Base-by-base conservation (phyloP, 1,140 invertebrate genomes). In the Drosophila sechellia region DNA sequence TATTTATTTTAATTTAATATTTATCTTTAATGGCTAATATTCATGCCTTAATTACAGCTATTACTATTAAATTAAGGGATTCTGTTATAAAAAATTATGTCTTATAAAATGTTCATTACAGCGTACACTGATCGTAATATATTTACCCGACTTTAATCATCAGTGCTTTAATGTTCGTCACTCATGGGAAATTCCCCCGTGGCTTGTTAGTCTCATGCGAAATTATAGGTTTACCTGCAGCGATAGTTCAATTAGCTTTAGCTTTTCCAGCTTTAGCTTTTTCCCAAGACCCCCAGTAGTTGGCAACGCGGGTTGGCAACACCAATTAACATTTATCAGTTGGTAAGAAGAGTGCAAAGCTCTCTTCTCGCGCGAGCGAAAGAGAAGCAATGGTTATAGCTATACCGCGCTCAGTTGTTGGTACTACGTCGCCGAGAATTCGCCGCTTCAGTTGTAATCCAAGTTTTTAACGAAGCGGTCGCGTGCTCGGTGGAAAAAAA, bases 391-490 rank as follows among this genome's bases (percentile, higher is more conserved):
- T 20, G 4, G 13, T 20, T 43, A 17, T 17, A 43, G 42, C 40
- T 10, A 15, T 42, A 17, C 11, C 22, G 11, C 25, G 53, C 66
- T 69, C 66, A 55, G 50, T 31, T 31, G 37, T 68, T n/a, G 50
- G 63, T 56, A 69, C 37, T 70, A 69, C 63, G 79, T 25, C 57
- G 40, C 45, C 57, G 48, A 48, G 53, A 83, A 78, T 79, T 79
- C 70, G 76, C 64, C 76, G 79, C 76, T 73, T 78, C 66, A 81
- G 80, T 83, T 79, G 31, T 57, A 81, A 68, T 73, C 61, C 54
- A 81, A 61, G 73, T 71, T 68, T 68, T 55, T 63, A 50, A 49
- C 59, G 66, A 43, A 39, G 55, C 75, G 79, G 79, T 79, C 22
- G 79, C 79, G 56, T 48, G 53, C 35, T 55, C 59, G 46, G 64